These are phyloP conservation scores for Scaptomyza montana DNA, from an alignment of 1,140 invertebrate genomes.

Conservation along the genomic window DNA sequence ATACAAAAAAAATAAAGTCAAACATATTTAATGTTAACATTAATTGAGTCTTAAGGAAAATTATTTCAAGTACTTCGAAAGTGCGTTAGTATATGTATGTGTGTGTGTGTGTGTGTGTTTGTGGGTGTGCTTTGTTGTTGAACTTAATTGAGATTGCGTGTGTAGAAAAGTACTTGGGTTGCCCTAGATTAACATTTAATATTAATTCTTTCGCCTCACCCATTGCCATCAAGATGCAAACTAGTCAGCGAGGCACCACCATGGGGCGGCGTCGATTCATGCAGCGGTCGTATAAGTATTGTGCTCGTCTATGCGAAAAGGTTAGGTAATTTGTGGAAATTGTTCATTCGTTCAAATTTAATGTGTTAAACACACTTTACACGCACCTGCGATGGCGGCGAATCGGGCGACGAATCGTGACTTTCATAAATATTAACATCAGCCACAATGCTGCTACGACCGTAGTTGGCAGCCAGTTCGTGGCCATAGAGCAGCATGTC, in stretches of 20 bases:
- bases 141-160: conserved; percentile 49
- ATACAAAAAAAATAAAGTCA: background rate
- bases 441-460: conserved; percentile 71
- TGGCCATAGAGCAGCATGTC: conserved; percentile 71
- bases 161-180: conserved; percentile 38
- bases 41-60: background rate
- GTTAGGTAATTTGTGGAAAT: background rate
- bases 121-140: background rate
- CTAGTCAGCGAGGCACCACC: conserved; percentile 73
- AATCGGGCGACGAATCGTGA: conserved; percentile 79
- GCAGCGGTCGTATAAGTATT: conserved; percentile 79
- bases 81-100: too few species aligned
- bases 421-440: conserved; percentile 80
- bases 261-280: conserved; percentile 76
- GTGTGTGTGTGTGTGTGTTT: background rate
- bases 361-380: background rate
- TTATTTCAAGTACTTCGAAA: too few species aligned
- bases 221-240: conserved; percentile 72
- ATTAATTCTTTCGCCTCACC: conserved; percentile 51
- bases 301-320: conserved; percentile 72
- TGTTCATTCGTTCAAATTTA: background rate
- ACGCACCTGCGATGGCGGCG: conserved; percentile 80
- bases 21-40: too few species aligned
- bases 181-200: conserved; percentile 5
- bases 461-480: conserved; percentile 52